Evolutionary conservation across 2,113 vertebrate species (phyloP).

Genomic region (Bubo scandiacus): DNA sequence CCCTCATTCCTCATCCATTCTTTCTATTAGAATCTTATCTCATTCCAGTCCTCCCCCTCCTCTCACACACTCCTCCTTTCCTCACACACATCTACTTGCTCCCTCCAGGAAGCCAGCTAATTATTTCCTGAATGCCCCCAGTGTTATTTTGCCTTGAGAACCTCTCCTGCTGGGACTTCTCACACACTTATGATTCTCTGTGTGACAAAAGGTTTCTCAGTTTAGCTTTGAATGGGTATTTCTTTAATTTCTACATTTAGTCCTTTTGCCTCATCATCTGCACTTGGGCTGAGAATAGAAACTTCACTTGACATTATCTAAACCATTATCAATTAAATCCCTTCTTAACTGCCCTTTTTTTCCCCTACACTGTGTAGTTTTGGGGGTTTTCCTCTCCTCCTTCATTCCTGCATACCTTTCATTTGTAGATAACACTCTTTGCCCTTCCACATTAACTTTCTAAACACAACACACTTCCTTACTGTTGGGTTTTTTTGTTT

Average conservation of each 20-base stretch:
- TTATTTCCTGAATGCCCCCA: conserved; percentile 64
- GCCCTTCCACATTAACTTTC: background rate
- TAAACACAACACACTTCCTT: background rate
- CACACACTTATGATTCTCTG: conserved; percentile 35
- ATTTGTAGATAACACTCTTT: conserved; percentile 9
- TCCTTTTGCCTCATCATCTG: conserved; percentile 33
- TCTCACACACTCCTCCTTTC: conserved; percentile 9
- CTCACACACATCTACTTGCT: conserved; percentile 23
- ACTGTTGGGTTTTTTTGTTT: background rate
- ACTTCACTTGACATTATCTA: conserved; percentile 61
- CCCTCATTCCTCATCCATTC: background rate
- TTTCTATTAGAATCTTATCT: conserved; percentile 13
- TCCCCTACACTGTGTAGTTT: background rate
- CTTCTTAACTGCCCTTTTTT: conserved; percentile 3
- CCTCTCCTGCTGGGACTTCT: conserved; percentile 55
- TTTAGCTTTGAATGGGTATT: conserved; percentile 64
- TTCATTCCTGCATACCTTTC: background rate
- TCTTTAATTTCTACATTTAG: conserved; percentile 56
- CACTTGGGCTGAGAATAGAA: conserved; percentile 54
- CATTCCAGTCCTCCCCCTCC: background rate
- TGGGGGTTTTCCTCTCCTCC: background rate
- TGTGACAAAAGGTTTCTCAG: conserved; percentile 64
- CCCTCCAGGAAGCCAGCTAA: conserved; percentile 58
- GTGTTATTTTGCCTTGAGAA: conserved; percentile 62
- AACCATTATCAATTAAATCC: conserved; percentile 65